Evolutionary conservation across 2,113 vertebrate genomes (phyloP).

Genomic region (Pteruthius melanotis): DNA sequence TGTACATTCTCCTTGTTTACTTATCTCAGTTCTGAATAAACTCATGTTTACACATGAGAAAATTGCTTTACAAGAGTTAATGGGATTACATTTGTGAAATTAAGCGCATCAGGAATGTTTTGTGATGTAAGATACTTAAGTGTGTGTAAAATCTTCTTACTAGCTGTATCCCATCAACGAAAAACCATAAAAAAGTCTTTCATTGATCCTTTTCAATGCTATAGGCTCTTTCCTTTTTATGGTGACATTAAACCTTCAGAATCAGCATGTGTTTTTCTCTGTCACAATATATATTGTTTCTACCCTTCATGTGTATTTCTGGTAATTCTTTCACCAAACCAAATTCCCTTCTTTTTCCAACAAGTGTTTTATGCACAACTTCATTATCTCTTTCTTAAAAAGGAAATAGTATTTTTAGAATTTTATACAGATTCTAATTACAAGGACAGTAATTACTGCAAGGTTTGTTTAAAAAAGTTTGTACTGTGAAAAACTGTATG

Average conservation of each 20-base stretch:
- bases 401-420: constrained; percentile 19
- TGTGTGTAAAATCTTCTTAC: neutral
- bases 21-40: neutral
- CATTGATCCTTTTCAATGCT: neutral
- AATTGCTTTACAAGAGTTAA: neutral
- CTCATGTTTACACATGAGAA: neutral
- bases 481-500: neutral
- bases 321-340: neutral
- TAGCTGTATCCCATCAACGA: neutral
- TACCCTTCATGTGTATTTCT: neutral
- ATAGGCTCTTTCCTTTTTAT: neutral
- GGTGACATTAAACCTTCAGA: neutral
- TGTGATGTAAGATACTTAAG: neutral
- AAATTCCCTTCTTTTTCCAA: neutral
- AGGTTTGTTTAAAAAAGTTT: no score
- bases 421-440: no score
- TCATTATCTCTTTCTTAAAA: constrained; percentile 45
- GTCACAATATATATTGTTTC: neutral
- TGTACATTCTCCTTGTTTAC: neutral
- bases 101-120: neutral
- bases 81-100: neutral
- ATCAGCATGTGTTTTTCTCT: neutral
- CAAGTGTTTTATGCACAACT: neutral
- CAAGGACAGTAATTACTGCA: no score
- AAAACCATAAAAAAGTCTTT: neutral